A percentile compares a stretch with the other conserved stretches of the same genome.
Evolutionary conservation across 2,113 vertebrate species (phyloP).

Genomic region (Colinus virginianus): DNA sequence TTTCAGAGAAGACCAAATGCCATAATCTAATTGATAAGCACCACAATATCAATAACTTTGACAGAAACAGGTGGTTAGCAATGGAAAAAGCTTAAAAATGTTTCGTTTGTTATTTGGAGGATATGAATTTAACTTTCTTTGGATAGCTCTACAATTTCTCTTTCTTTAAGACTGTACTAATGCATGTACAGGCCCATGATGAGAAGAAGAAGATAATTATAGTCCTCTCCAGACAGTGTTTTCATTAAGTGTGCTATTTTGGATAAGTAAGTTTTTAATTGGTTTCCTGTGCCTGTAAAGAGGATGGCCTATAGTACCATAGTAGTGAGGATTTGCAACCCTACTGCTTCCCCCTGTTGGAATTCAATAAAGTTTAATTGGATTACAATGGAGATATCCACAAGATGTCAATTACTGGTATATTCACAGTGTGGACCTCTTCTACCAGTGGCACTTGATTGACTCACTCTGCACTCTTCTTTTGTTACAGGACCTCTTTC

Average conservation of each 20-base stretch:
- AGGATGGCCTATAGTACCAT: constrained; percentile 4
- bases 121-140: constrained; percentile 36
- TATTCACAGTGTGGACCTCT: constrained; percentile 13
- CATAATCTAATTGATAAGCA: background rate
- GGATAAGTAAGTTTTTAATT: constrained; percentile 68
- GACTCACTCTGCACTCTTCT: background rate
- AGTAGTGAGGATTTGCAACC: background rate
- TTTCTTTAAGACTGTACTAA: background rate
- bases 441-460: background rate
- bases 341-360: constrained; percentile 22
- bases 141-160: constrained; percentile 4
- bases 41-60: background rate
- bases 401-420: constrained; percentile 48
- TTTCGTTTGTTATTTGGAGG: background rate
- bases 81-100: background rate
- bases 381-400: constrained; percentile 55
- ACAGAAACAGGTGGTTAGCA: background rate
- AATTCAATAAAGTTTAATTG: constrained; percentile 69
- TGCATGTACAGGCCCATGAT: background rate
- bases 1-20: background rate
- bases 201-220: constrained; percentile 58
- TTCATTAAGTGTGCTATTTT: constrained; percentile 68
- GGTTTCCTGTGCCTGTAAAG: constrained; percentile 40
- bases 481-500: background rate
- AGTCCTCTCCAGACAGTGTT: constrained; percentile 49